A percentile compares a stretch with the other conserved stretches of the same genome.
Evolutionary conservation across 2,888 invertebrate genomes (phyloP).

Genomic region (Stenotaenia linearis): DNA sequence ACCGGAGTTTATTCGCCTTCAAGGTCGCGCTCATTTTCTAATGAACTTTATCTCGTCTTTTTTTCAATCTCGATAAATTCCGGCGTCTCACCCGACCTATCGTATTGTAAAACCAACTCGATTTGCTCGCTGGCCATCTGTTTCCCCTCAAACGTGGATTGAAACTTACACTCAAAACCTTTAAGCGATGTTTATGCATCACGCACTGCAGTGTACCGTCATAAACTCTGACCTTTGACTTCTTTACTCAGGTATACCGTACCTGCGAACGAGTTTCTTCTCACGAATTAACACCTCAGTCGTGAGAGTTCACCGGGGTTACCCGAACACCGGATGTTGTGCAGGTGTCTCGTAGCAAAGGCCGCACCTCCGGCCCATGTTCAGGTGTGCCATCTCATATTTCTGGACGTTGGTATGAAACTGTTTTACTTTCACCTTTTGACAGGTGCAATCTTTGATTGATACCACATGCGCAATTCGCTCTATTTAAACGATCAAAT

Average conservation of each 20-base stretch:
- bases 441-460: slow-evolving; percentile 2
- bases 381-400: slow-evolving; percentile 20
- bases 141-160: neutral
- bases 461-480: neutral
- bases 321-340: slow-evolving; percentile 20
- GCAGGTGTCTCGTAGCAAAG: slow-evolving; percentile 17
- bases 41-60: neutral
- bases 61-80: neutral
- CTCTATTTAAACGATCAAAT: neutral
- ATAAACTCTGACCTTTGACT: neutral
- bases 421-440: neutral
- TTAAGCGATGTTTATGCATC: neutral
- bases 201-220: neutral
- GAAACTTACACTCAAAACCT: neutral
- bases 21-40: neutral
- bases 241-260: neutral
- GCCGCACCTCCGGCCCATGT: neutral
- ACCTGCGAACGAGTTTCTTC: slow-evolving; percentile 8
- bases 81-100: neutral
- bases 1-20: neutral
- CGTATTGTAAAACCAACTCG: neutral
- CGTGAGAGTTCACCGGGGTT: neutral
- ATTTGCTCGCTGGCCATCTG: neutral
- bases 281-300: neutral
- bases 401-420: neutral